Evolutionary conservation across 1,140 invertebrate genomes (phyloP).

Genomic region (Drosophila gunungcola): DNA sequence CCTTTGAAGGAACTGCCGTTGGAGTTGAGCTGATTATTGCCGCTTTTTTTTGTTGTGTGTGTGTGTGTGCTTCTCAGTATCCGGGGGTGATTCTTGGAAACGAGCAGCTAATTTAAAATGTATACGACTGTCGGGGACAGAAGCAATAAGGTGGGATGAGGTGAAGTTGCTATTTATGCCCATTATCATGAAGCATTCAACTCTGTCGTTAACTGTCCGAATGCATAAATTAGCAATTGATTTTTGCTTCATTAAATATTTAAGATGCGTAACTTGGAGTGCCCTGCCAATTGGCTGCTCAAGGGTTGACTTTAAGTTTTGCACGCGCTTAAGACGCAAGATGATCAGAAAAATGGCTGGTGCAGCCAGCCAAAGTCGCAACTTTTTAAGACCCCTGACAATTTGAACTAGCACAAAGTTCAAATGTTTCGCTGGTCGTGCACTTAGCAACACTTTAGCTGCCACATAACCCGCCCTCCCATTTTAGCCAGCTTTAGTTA

Average conservation of each 20-base stretch:
- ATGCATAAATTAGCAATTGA: slow-evolving; percentile 67
- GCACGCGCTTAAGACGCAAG: slow-evolving; percentile 25
- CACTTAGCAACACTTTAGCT: slow-evolving; percentile 58
- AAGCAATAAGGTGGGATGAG: background rate
- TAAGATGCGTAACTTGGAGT: slow-evolving; percentile 13
- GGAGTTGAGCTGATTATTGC: slow-evolving; percentile 57
- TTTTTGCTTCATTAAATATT: slow-evolving; percentile 66
- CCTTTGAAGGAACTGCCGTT: slow-evolving; percentile 24
- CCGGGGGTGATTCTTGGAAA: slow-evolving; percentile 45
- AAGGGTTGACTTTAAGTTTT: slow-evolving; percentile 33
- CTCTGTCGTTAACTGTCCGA: slow-evolving; percentile 41
- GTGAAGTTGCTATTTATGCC: slow-evolving; percentile 51
- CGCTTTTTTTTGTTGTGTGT: slow-evolving; percentile 19
- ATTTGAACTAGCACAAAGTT: slow-evolving; percentile 60
- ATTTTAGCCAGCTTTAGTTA: slow-evolving; percentile 58
- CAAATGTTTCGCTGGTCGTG: slow-evolving; percentile 62
- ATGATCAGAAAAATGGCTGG: slow-evolving; percentile 27
- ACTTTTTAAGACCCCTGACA: slow-evolving; percentile 59
- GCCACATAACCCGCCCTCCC: slow-evolving; percentile 21
- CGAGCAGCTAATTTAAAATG: slow-evolving; percentile 68
- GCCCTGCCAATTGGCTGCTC: background rate
- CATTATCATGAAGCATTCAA: slow-evolving; percentile 52
- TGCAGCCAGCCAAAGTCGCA: slow-evolving; percentile 10
- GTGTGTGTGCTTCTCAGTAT: slow-evolving; percentile 9
- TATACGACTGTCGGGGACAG: slow-evolving; percentile 38